Evolutionary conservation across 2,888 invertebrate genomes (phyloP).

Genomic region (Eilema griseolum): DNA sequence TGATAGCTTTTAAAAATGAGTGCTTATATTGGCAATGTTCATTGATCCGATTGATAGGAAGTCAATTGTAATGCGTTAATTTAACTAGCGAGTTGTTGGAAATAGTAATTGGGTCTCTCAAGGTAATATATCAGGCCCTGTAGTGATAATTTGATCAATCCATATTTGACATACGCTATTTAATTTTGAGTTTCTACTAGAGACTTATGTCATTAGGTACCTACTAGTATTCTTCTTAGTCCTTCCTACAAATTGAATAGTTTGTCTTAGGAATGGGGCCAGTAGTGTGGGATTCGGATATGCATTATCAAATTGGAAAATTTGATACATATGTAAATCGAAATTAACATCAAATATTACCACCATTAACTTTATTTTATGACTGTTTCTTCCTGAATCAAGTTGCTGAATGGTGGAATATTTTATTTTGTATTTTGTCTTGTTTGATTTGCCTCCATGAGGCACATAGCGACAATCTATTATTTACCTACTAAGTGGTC

Average conservation of each 20-base stretch:
- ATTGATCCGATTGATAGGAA: not conserved
- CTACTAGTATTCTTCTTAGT: not conserved
- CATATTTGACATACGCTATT: no score
- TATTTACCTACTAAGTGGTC: constrained; percentile 22
- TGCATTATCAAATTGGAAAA: not conserved
- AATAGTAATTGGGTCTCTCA: not conserved
- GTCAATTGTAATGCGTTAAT: not conserved
- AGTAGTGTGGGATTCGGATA: not conserved
- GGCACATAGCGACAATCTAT: constrained; percentile 33
- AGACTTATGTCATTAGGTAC: no score
- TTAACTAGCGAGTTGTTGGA: not conserved
- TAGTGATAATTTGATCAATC: not conserved
- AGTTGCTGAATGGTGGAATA: not conserved
- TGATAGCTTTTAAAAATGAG: not conserved
- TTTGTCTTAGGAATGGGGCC: not conserved
- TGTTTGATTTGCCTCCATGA: constrained; percentile 33
- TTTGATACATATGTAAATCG: no score
- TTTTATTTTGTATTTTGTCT: not conserved
- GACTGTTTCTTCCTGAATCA: no score
- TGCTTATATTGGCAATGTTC: not conserved
- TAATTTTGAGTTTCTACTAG: no score
- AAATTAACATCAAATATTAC: no score
- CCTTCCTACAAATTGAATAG: not conserved
- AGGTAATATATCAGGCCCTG: not conserved
- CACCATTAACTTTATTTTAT: no score